Evolutionary conservation across 2,113 vertebrate species (phyloP).

Genomic region (Periophthalmus modestus): DNA sequence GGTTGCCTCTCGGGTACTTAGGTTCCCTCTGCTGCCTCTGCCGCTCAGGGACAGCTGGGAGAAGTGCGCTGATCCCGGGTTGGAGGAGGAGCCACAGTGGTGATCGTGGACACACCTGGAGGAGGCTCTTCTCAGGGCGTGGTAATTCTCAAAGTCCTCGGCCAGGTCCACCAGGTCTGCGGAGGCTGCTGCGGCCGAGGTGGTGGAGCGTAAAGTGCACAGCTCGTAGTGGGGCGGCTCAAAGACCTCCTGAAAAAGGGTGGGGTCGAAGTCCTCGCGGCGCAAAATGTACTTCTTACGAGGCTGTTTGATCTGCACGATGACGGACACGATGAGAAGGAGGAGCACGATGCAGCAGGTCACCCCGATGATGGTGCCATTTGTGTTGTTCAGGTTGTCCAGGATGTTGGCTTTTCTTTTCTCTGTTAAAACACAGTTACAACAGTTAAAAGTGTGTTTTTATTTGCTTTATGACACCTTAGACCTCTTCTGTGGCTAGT

Average conservation of each 20-base stretch:
- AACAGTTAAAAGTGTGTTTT: background rate
- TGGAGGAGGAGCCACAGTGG: constrained; percentile 89
- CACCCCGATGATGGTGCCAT: constrained; percentile 94
- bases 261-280: constrained; percentile 95
- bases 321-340: constrained; percentile 92
- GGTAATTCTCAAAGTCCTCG: constrained; percentile 95
- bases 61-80: constrained; percentile 67
- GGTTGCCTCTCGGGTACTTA: constrained; percentile 84
- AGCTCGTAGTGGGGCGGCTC: constrained; percentile 97
- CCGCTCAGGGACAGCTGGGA: constrained; percentile 81
- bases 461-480: background rate
- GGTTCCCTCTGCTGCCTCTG: constrained; percentile 91
- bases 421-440: constrained; percentile 72
- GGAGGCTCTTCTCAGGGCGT: constrained; percentile 91
- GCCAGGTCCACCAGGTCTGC: constrained; percentile 91
- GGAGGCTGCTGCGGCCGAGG: constrained; percentile 76
- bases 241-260: constrained; percentile 97
- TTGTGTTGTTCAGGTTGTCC: constrained; percentile 98
- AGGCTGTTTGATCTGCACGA: constrained; percentile 98
- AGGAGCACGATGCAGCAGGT: constrained; percentile 95
- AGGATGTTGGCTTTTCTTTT: constrained; percentile 93
- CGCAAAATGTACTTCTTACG: constrained; percentile 95
- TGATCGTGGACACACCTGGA: constrained; percentile 96
- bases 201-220: constrained; percentile 89
- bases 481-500: background rate